A percentile compares a stretch with the other conserved stretches of the same genome.
These are phyloP conservation scores for Enteromius thamalakanensis DNA, from an alignment of 2,797 vertebrate genomes.

Conservation along the genomic window DNA sequence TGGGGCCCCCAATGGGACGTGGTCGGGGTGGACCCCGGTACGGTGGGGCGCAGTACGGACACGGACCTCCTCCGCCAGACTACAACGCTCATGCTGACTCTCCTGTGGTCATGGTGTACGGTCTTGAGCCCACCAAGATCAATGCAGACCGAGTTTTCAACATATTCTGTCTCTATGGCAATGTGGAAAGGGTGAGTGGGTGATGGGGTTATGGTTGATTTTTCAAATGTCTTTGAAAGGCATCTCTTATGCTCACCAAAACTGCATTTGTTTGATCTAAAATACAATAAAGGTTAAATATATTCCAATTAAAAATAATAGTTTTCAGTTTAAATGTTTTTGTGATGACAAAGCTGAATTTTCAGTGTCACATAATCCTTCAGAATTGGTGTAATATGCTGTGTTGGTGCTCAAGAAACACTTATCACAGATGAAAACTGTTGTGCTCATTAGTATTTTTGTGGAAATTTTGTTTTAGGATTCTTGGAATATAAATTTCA, in stretches of 20 bases:
- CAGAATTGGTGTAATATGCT: background rate
- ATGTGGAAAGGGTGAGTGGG: slow-evolving; percentile 88
- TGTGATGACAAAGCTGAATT: background rate
- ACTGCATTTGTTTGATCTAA: background rate
- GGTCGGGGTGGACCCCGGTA: slow-evolving; percentile 86
- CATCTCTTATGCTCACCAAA: background rate
- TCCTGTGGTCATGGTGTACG: slow-evolving; percentile 93
- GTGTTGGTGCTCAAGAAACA: background rate
- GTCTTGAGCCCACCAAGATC: slow-evolving; percentile 89
- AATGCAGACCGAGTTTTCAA: slow-evolving; percentile 93
- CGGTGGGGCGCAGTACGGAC: slow-evolving; percentile 84
- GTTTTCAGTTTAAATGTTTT: background rate
- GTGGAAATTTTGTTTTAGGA: background rate
- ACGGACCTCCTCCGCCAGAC: slow-evolving; percentile 86
- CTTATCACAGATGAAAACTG: background rate
- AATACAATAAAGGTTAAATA: background rate
- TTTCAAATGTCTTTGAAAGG: background rate
- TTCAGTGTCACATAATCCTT: background rate
- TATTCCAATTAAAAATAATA: background rate
- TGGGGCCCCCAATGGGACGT: slow-evolving; percentile 87
- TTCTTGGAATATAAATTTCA: background rate
- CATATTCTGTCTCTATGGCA: slow-evolving; percentile 93
- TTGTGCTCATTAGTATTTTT: background rate
- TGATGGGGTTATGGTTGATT: background rate
- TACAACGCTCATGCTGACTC: slow-evolving; percentile 90